Evolutionary conservation across 2,888 invertebrate genomes (phyloP).

Genomic region (Archaeoteleia sp.): DNA sequence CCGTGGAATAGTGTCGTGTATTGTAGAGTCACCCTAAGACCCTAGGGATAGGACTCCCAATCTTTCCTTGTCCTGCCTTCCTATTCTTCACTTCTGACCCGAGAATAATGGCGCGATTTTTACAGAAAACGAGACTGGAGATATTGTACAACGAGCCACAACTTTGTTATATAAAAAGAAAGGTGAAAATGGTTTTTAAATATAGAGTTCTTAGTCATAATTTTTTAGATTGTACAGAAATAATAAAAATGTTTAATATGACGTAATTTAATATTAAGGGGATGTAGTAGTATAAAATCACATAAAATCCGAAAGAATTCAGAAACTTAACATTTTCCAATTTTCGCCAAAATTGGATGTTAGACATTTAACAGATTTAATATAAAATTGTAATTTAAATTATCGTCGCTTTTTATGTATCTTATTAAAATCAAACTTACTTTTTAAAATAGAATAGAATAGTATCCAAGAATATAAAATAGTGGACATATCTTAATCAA

Average conservation of each 20-base stretch:
- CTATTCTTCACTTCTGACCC: conserved; percentile 7
- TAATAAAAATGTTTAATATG: no score
- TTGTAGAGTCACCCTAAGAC: conserved; percentile 54
- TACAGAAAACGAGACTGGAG: not conserved
- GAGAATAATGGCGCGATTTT: not conserved
- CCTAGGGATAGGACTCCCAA: conserved; percentile 51
- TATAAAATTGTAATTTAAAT: no score
- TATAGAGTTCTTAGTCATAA: no score
- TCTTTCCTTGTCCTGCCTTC: conserved; percentile 31
- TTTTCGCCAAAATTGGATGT: no score
- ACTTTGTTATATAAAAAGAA: not conserved
- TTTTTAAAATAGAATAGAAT: not conserved
- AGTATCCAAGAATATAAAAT: conserved; percentile 1
- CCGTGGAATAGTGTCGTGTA: conserved; percentile 52
- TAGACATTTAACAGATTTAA: no score
- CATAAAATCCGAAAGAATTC: no score
- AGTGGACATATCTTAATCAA: conserved; percentile 3
- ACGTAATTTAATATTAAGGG: no score
- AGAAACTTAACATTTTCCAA: no score
- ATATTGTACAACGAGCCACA: not conserved
- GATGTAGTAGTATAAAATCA: no score
- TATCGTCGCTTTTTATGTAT: no score
- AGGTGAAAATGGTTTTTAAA: no score
- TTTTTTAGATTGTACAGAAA: no score
- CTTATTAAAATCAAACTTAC: not conserved